Conservation (phyloP, 2,888 invertebrate genomes). For the Boloria euphrosyne region DNA sequence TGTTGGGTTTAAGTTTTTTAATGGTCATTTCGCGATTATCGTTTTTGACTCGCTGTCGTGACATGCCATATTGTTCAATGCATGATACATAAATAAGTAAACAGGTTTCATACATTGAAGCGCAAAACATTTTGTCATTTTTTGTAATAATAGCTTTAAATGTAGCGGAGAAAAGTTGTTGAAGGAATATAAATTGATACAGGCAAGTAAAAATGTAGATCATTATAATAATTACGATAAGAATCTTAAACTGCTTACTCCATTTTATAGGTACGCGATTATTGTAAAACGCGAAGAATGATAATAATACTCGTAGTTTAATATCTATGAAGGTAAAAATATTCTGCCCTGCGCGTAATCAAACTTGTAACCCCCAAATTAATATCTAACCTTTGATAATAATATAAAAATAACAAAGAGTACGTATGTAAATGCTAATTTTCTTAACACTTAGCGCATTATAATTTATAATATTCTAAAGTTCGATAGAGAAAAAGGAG, state of each 20-base stretch:
- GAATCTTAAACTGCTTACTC: not conserved
- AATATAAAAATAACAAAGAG: no score
- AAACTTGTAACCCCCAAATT: no score
- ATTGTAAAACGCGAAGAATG: no score
- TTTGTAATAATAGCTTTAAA: conserved; percentile 56
- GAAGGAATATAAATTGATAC: conserved; percentile 9
- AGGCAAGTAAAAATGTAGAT: not conserved
- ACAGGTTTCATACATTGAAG: conserved; percentile 65
- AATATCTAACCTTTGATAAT: no score
- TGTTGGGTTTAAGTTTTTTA: conserved; percentile 43
- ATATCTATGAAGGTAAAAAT: no score
- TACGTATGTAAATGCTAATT: no score
- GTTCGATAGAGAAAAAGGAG: no score
- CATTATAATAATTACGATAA: not conserved
- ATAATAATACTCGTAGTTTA: no score
- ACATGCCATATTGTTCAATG: conserved; percentile 78
- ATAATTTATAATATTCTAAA: no score
- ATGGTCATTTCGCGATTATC: conserved; percentile 61
- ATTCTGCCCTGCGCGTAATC: no score
- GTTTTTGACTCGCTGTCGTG: conserved; percentile 73
- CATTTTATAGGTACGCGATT: no score
- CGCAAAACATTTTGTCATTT: conserved; percentile 63
- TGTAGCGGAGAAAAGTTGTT: conserved; percentile 11
- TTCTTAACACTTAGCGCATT: no score
- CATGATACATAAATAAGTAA: conserved; percentile 74